A percentile compares a stretch with the other conserved stretches of the same genome.
These are phyloP conservation scores for Circaetus gallicus DNA, from an alignment of 2,113 vertebrate genomes.

Conservation along the genomic window DNA sequence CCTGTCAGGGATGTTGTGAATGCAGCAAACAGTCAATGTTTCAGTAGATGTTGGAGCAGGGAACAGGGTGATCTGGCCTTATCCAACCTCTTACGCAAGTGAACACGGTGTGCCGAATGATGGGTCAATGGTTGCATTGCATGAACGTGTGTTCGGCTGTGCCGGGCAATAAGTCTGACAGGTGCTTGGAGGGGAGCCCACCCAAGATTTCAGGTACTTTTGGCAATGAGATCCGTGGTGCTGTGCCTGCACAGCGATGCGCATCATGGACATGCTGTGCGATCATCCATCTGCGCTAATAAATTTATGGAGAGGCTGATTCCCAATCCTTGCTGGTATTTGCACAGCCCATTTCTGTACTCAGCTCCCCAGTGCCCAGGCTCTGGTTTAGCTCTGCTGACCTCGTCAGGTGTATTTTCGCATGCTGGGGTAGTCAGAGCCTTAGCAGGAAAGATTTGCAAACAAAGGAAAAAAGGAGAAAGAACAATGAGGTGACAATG, in stretches of 20 bases:
- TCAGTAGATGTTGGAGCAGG: not conserved
- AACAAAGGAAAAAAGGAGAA: not conserved
- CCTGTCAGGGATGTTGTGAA: rapidly evolving
- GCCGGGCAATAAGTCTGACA: rapidly evolving
- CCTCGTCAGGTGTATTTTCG: rapidly evolving
- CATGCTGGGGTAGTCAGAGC: not conserved
- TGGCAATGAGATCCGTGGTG: rapidly evolving
- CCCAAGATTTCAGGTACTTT: not conserved
- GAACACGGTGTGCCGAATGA: rapidly evolving
- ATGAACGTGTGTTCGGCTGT: rapidly evolving
- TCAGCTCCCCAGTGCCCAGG: not conserved
- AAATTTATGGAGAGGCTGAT: not conserved
- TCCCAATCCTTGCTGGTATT: not conserved
- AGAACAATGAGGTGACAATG: rapidly evolving
- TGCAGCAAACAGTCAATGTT: rapidly evolving
- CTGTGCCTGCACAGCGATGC: rapidly evolving
- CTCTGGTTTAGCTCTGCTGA: not conserved
- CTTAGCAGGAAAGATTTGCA: not conserved
- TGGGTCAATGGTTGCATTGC: not conserved
- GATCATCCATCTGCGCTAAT: not conserved
- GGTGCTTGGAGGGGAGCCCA: not conserved
- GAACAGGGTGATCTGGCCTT: not conserved
- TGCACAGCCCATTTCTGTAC: not conserved
- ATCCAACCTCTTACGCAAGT: not conserved
- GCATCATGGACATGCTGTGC: rapidly evolving